Evolutionary conservation across 2,113 vertebrate genomes (phyloP).

Genomic region (Dermatemys mawii): DNA sequence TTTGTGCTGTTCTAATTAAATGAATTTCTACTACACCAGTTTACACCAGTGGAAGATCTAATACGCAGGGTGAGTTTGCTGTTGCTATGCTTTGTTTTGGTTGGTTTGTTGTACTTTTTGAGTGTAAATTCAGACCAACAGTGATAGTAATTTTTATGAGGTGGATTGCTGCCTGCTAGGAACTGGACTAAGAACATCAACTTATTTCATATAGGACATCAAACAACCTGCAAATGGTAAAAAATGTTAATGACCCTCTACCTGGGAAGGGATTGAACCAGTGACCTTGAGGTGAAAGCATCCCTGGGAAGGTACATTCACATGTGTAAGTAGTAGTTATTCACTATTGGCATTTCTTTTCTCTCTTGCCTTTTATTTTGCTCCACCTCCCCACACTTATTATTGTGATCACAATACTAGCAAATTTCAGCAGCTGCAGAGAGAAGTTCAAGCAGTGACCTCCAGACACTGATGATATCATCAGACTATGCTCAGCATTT

Average conservation of each 20-base stretch:
- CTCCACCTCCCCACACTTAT: background rate
- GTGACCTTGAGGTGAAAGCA: background rate
- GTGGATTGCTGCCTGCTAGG: background rate
- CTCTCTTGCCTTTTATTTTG: background rate
- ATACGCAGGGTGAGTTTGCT: constrained; percentile 7
- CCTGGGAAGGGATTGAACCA: background rate
- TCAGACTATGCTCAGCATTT: too few relatives aligned
- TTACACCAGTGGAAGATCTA: constrained; percentile 54
- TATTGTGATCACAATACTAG: too few relatives aligned
- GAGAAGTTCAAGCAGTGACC: background rate
- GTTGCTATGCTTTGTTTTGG: background rate
- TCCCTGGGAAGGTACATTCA: background rate
- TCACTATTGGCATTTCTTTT: background rate
- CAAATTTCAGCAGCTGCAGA: background rate
- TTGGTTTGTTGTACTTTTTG: constrained; percentile 29
- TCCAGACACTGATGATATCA: too few relatives aligned
- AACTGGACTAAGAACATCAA: fast-evolving
- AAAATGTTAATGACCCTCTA: background rate
- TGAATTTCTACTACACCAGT: constrained; percentile 68
- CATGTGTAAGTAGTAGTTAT: background rate
- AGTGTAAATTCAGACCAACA: background rate
- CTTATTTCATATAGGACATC: background rate
- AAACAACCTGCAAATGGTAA: background rate
- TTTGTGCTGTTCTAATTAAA: constrained; percentile 63
- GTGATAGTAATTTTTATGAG: background rate